These are phyloP conservation scores for Cerastoderma edule DNA, from an alignment of 2,888 invertebrate genomes.

Conservation along the genomic window DNA sequence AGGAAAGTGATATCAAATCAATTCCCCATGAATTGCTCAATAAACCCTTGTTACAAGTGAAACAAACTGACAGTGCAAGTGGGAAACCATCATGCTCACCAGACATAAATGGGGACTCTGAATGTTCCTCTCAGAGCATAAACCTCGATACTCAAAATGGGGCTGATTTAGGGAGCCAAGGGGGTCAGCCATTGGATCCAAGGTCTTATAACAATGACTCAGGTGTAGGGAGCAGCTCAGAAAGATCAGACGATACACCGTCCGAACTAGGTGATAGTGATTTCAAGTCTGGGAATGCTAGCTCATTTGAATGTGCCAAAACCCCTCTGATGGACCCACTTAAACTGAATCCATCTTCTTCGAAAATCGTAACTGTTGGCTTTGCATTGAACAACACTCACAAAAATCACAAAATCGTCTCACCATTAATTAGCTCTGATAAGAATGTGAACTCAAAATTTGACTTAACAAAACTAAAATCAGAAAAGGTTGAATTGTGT, in stretches of 20 bases:
- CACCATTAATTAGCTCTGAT: conserved; percentile 35
- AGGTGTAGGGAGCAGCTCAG: conserved; percentile 79
- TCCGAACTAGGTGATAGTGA: conserved; percentile 78
- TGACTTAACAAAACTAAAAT: conserved; percentile 44
- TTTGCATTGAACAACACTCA: conserved; percentile 63
- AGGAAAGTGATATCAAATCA: conserved; percentile 59
- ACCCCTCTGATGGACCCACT: conserved; percentile 40
- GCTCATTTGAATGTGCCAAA: conserved; percentile 63
- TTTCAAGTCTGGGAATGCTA: conserved; percentile 63
- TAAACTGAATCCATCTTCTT: conserved; percentile 52
- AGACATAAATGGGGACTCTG: conserved; percentile 72
- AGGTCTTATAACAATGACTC: conserved; percentile 79
- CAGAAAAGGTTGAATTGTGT: conserved; percentile 52
- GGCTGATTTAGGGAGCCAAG: conserved; percentile 64
- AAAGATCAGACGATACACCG: conserved; percentile 78
- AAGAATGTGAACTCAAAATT: conserved; percentile 43
- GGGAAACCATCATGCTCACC: conserved; percentile 55
- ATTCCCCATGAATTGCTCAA: conserved; percentile 72
- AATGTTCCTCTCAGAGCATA: conserved; percentile 75
- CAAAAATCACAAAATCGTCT: conserved; percentile 56
- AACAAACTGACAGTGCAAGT: conserved; percentile 55
- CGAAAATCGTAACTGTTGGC: conserved; percentile 71
- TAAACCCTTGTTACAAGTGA: conserved; percentile 64
- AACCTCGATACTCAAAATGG: conserved; percentile 66
- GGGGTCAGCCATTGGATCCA: conserved; percentile 66